These are phyloP conservation scores for Eleutherodactylus coqui DNA, from an alignment of 2,797 vertebrate species.

Conservation along the genomic window DNA sequence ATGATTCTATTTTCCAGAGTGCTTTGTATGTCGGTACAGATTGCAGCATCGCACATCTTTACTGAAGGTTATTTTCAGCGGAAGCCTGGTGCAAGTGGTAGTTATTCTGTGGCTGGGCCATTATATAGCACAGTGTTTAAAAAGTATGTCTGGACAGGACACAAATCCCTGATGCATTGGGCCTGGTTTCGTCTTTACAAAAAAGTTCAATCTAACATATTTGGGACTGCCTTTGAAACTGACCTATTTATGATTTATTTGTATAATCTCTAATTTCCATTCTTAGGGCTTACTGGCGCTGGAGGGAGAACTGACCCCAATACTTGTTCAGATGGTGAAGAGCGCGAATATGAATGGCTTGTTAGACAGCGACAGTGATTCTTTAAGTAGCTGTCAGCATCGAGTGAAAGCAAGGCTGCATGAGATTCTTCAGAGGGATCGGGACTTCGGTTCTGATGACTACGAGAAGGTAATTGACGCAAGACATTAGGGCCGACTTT, in stretches of 20 bases:
- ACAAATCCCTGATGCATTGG: background rate
- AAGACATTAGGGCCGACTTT: too few relatives aligned
- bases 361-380: conserved; percentile 88
- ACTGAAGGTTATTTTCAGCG: too few relatives aligned
- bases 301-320: conserved; percentile 88
- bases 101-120: background rate
- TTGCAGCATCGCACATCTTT: too few relatives aligned
- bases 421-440: conserved; percentile 87
- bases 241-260: background rate
- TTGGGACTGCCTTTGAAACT: background rate
- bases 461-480: conserved; percentile 89
- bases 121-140: too few relatives aligned
- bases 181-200: background rate
- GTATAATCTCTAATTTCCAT: conserved; percentile 46
- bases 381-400: conserved; percentile 87
- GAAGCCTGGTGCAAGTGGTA: too few relatives aligned
- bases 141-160: background rate
- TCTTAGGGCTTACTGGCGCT: conserved; percentile 84
- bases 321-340: conserved; percentile 92
- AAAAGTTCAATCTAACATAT: background rate
- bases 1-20: background rate
- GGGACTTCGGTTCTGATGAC: conserved; percentile 85
- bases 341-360: conserved; percentile 92
- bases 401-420: conserved; percentile 87
- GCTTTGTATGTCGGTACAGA: too few relatives aligned